Conservation (phyloP, 2,113 vertebrate species). For the Seriola rivoliana region DNA sequence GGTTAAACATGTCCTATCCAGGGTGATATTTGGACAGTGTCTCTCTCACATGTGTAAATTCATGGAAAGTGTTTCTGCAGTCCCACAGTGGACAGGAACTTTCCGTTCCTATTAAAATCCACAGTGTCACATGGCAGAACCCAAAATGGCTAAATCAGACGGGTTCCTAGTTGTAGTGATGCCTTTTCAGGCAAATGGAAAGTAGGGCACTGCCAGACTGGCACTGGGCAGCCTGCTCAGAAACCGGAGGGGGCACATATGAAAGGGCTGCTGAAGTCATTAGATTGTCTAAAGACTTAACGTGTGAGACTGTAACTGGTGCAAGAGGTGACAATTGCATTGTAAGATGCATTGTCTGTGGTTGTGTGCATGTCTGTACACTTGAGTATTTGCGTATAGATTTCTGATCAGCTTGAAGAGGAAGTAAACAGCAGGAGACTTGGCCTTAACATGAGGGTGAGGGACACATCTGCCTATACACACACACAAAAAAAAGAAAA, state of each 20-base stretch:
- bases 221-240: conserved; percentile 54
- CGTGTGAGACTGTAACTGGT: conserved; percentile 23
- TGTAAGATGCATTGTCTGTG: conserved; percentile 14
- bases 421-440: conserved; percentile 10
- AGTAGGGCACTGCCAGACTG: conserved; percentile 67
- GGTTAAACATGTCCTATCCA: conserved; percentile 50
- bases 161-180: conserved; percentile 64
- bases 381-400: neutral
- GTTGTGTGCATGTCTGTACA: neutral
- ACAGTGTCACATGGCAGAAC: conserved; percentile 73
- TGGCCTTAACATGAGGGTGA: neutral
- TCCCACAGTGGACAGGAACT: conserved; percentile 67
- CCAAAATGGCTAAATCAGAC: conserved; percentile 82
- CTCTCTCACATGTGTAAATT: conserved; percentile 47
- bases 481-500: neutral
- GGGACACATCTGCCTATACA: conserved; percentile 13
- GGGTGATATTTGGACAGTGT: conserved; percentile 55
- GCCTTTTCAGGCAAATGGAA: conserved; percentile 77
- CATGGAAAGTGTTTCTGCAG: conserved; percentile 74
- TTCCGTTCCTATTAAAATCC: conserved; percentile 80
- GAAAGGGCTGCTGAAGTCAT: conserved; percentile 55
- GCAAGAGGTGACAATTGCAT: conserved; percentile 1
- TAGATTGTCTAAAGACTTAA: conserved; percentile 29
- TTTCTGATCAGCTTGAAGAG: conserved; percentile 19
- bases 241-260: conserved; percentile 50